Evolutionary conservation across 2,113 vertebrate species (phyloP).

Genomic region (Epinephelus fuscoguttatus): DNA sequence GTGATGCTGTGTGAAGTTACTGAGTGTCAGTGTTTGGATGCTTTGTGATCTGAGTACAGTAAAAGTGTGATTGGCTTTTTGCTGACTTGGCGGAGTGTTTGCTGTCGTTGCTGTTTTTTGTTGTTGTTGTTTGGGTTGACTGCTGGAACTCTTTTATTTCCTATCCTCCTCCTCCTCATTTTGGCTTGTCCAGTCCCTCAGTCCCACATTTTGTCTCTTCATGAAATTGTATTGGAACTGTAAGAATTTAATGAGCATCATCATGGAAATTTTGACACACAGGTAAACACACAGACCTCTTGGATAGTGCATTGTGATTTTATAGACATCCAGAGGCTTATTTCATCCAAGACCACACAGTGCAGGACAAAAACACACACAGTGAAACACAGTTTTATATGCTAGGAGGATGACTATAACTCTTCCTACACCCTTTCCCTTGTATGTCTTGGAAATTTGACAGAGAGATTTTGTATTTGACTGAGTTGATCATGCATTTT

Average conservation of each 20-base stretch:
- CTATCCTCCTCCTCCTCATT: too few species aligned
- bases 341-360: not conserved
- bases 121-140: not conserved
- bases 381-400: not conserved
- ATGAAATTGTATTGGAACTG: not conserved
- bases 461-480: not conserved
- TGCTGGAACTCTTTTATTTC: not conserved
- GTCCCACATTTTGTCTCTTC: not conserved
- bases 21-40: not conserved
- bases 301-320: not conserved
- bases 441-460: not conserved
- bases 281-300: not conserved
- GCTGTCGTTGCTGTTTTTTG: not conserved
- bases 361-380: not conserved
- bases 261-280: not conserved
- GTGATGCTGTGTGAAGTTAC: not conserved
- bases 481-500: not conserved
- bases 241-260: not conserved
- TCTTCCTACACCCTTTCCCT: not conserved
- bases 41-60: not conserved
- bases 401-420: not conserved
- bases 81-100: not conserved
- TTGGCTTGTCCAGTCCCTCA: not conserved
- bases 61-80: not conserved
- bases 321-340: slow-evolving; percentile 14